Evolutionary conservation across 2,888 invertebrate species (phyloP).

Genomic region (Acleris emargana): DNA sequence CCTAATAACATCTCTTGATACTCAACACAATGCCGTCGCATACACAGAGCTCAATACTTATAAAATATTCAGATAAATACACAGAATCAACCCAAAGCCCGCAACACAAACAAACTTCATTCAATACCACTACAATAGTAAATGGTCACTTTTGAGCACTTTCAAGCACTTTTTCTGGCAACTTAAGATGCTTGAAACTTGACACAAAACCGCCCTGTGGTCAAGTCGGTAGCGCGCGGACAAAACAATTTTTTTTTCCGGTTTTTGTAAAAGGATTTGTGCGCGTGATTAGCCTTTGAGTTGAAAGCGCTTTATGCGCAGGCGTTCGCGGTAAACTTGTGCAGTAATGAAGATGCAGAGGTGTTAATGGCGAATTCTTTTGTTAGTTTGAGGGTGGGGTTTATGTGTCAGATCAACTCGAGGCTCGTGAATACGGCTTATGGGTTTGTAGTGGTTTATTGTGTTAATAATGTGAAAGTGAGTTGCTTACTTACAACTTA

Average conservation of each 20-base stretch:
- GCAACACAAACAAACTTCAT: constrained; percentile 30
- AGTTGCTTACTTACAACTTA: background rate
- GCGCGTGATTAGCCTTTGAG: constrained; percentile 45
- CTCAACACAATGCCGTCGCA: background rate
- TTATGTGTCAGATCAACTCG: constrained; percentile 13
- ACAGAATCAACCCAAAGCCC: constrained; percentile 11
- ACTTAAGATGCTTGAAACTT: constrained; percentile 55
- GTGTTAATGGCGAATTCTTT: constrained; percentile 29
- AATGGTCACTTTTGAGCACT: constrained; percentile 54
- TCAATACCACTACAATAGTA: constrained; percentile 34
- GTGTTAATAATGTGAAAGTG: constrained; percentile 1
- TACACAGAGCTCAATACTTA: background rate
- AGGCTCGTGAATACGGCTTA: background rate
- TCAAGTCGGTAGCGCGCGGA: constrained; percentile 50
- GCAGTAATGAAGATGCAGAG: constrained; percentile 33
- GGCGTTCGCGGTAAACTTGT: constrained; percentile 53
- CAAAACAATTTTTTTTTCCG: constrained; percentile 50
- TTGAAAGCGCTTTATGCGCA: constrained; percentile 50
- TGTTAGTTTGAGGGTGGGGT: constrained; percentile 15
- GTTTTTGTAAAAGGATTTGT: constrained; percentile 54
- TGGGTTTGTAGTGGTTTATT: background rate
- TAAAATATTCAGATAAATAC: constrained; percentile 21
- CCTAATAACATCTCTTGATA: background rate
- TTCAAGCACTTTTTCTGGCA: constrained; percentile 44
- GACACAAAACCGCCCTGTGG: constrained; percentile 57